Percentiles rank a stretch among this genome's conserved stretches.
These are phyloP conservation scores for Caretta caretta DNA, from an alignment of 2,113 vertebrate genomes.

Conservation along the genomic window DNA sequence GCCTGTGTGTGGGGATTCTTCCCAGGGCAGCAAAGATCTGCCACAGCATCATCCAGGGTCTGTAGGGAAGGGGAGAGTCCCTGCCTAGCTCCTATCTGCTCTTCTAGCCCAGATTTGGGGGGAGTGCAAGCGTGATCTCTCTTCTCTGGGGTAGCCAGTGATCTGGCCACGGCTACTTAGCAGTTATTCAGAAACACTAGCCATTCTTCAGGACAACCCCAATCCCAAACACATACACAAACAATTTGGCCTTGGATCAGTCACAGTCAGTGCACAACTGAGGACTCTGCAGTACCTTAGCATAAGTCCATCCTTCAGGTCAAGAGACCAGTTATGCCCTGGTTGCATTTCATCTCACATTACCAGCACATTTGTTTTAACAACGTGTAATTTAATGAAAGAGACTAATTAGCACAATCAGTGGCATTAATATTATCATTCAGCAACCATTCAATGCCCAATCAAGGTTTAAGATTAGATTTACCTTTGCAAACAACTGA, in stretches of 20 bases:
- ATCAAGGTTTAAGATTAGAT: fast-evolving
- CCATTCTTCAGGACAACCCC: background rate
- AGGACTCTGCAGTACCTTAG: fast-evolving
- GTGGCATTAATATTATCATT: fast-evolving
- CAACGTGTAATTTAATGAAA: fast-evolving
- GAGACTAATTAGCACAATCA: fast-evolving
- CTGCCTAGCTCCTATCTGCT: background rate
- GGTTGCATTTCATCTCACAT: background rate
- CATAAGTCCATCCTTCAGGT: fast-evolving
- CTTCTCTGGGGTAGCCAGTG: background rate
- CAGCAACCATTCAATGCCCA: fast-evolving
- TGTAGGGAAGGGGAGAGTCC: background rate
- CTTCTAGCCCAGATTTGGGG: background rate
- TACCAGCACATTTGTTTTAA: background rate
- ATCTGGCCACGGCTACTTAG: background rate
- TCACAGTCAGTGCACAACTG: background rate
- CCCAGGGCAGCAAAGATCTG: background rate
- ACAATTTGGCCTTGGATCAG: fast-evolving
- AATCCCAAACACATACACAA: fast-evolving
- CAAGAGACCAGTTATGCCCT: fast-evolving
- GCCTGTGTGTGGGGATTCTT: background rate
- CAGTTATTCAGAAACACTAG: background rate
- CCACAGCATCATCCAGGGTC: background rate
- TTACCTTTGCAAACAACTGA: background rate
- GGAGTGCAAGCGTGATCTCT: background rate